Evolutionary conservation across 2,113 vertebrate genomes (phyloP).

Genomic region (Antidorcas marsupialis): DNA sequence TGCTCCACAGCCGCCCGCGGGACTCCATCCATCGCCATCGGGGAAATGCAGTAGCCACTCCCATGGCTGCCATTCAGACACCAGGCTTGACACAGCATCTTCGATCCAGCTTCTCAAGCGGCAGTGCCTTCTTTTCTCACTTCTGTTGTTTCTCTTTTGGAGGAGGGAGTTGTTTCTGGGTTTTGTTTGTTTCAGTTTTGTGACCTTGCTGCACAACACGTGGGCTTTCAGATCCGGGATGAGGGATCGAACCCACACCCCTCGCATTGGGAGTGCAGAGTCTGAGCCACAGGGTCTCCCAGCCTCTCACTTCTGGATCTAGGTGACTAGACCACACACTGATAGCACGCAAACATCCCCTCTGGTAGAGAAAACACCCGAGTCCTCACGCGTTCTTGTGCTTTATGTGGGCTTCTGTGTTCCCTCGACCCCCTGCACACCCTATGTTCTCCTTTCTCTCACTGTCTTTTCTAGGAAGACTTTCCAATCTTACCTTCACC

Average conservation of each 20-base stretch:
- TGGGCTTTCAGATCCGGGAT: background rate
- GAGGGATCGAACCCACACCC: background rate
- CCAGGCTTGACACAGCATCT: background rate
- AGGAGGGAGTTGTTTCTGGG: background rate
- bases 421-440: accelerated
- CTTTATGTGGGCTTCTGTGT: background rate
- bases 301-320: background rate
- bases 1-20: background rate
- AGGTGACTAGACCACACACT: background rate
- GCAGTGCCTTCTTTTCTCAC: background rate
- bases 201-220: background rate
- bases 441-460: too few species aligned
- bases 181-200: background rate
- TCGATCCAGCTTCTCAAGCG: background rate
- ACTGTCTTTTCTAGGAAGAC: background rate
- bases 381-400: background rate
- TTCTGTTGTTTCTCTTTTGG: background rate
- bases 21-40: background rate
- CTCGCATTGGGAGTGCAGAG: background rate
- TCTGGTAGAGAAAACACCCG: too few species aligned
- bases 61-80: background rate
- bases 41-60: background rate
- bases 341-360: background rate
- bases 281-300: background rate
- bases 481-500: background rate